A percentile compares a stretch with the other conserved stretches of the same genome.
Evolutionary conservation across 1,140 invertebrate genomes (phyloP).

Genomic region (Eriocheir sinensis): DNA sequence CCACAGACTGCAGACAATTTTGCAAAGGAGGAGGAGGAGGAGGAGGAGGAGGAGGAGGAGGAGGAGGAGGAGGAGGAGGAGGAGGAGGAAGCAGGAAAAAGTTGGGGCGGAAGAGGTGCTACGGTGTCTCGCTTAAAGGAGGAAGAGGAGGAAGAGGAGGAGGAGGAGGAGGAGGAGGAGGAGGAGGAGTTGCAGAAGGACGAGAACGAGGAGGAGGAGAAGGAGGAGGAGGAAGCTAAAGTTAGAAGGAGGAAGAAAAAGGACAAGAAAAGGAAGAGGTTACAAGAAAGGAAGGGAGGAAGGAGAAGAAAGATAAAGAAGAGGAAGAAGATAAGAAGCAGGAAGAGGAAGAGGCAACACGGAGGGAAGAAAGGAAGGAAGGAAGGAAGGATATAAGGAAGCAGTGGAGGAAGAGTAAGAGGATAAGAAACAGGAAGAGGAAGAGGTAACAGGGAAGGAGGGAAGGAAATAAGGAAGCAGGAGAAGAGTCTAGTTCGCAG

Average conservation of each 20-base stretch:
- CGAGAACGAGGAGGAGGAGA: slow-evolving; percentile 34
- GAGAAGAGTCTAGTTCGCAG: too few relatives aligned
- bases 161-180: slow-evolving; percentile 38
- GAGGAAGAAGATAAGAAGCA: background rate
- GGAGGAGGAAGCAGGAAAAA: background rate
- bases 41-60: background rate
- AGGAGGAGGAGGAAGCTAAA: background rate
- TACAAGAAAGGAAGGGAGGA: background rate
- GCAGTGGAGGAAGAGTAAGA: slow-evolving; percentile 4
- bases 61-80: slow-evolving; percentile 39
- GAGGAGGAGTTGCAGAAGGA: slow-evolving; percentile 47
- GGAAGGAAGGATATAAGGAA: background rate
- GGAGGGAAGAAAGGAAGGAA: background rate
- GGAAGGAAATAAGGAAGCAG: slow-evolving; percentile 35
- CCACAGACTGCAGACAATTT: too few relatives aligned
- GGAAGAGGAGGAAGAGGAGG: slow-evolving; percentile 46
- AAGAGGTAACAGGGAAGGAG: slow-evolving; percentile 23
- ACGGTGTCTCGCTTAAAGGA: too few relatives aligned
- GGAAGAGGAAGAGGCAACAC: background rate
- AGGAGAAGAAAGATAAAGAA: background rate
- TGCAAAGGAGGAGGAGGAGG: too few relatives aligned
- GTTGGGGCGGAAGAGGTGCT: background rate
- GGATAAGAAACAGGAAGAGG: slow-evolving; percentile 18
- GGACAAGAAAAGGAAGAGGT: background rate
- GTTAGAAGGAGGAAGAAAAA: background rate